These are phyloP conservation scores for Magallana nippona DNA, from an alignment of 2,888 invertebrate genomes.

Conservation along the genomic window DNA sequence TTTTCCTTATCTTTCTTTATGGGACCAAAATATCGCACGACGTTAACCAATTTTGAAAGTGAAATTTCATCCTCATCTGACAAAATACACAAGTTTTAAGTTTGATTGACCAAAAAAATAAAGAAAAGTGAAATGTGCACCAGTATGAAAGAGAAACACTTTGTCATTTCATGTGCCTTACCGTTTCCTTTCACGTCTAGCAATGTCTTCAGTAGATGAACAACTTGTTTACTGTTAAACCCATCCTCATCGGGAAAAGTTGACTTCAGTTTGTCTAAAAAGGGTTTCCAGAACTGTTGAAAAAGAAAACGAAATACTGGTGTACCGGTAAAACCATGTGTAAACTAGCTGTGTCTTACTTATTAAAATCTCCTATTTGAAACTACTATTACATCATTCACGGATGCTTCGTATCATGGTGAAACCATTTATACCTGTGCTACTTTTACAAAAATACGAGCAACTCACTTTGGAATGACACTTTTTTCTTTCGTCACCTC, in stretches of 20 bases:
- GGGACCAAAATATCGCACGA: conserved; percentile 38
- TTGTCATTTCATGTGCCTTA: background rate
- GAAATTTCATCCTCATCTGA: conserved; percentile 32
- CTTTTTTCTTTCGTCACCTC: background rate
- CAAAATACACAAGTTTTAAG: background rate
- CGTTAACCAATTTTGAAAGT: conserved; percentile 18
- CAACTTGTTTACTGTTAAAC: conserved; percentile 24
- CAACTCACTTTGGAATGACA: background rate
- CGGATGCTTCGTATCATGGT: too few relatives aligned
- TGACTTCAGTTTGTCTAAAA: background rate
- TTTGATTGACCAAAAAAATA: background rate
- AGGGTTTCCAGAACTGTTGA: background rate
- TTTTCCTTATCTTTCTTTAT: background rate
- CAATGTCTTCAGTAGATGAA: conserved; percentile 33
- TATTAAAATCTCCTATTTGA: too few relatives aligned
- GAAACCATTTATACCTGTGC: too few relatives aligned
- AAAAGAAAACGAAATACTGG: background rate
- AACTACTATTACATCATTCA: too few relatives aligned
- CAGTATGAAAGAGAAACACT: background rate
- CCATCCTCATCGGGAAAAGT: conserved; percentile 32
- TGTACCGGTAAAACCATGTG: too few relatives aligned
- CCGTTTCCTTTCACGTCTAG: conserved; percentile 5
- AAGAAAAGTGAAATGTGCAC: too few relatives aligned
- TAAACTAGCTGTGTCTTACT: too few relatives aligned
- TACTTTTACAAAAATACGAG: background rate